These are phyloP conservation scores for Sylvietta virens DNA, from an alignment of 2,113 vertebrate species.

Conservation along the genomic window DNA sequence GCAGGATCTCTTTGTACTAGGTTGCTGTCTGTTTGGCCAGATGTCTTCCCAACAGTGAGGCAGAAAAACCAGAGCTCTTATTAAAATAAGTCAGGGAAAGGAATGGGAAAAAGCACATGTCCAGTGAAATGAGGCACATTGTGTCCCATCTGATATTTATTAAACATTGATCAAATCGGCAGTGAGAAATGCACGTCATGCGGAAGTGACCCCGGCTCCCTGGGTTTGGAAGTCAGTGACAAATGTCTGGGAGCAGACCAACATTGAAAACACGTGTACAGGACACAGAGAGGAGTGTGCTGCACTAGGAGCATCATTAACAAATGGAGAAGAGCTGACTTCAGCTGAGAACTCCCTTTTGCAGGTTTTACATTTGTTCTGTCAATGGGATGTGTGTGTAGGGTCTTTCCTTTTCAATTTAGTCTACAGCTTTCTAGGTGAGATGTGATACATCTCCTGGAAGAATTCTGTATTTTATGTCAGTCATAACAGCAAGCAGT, in stretches of 20 bases:
- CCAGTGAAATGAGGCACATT: slow-evolving; percentile 35
- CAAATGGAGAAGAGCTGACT: not conserved
- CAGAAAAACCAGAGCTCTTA: slow-evolving; percentile 70
- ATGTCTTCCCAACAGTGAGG: slow-evolving; percentile 78
- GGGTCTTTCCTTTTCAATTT: not conserved
- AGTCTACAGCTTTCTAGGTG: not conserved
- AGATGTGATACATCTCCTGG: not conserved
- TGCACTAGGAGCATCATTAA: not conserved
- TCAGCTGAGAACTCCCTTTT: not conserved
- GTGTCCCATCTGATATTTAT: slow-evolving; percentile 72
- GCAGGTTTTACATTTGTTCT: not conserved
- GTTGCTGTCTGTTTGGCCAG: slow-evolving; percentile 83
- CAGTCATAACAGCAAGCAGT: not conserved
- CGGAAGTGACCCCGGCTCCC: slow-evolving; percentile 50
- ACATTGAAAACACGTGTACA: not conserved
- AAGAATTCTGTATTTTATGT: not conserved
- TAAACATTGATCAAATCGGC: slow-evolving; percentile 53
- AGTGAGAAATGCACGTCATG: slow-evolving; percentile 22
- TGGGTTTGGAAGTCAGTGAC: slow-evolving; percentile 46
- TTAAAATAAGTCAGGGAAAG: slow-evolving; percentile 63
- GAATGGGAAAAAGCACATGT: slow-evolving; percentile 60
- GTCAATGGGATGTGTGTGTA: not conserved
- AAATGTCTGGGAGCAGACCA: slow-evolving; percentile 14
- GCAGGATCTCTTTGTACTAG: slow-evolving; percentile 83
- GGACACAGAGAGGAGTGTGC: not conserved